Conservation (phyloP, 2,888 invertebrate genomes). For the Creontiades dilutus region DNA sequence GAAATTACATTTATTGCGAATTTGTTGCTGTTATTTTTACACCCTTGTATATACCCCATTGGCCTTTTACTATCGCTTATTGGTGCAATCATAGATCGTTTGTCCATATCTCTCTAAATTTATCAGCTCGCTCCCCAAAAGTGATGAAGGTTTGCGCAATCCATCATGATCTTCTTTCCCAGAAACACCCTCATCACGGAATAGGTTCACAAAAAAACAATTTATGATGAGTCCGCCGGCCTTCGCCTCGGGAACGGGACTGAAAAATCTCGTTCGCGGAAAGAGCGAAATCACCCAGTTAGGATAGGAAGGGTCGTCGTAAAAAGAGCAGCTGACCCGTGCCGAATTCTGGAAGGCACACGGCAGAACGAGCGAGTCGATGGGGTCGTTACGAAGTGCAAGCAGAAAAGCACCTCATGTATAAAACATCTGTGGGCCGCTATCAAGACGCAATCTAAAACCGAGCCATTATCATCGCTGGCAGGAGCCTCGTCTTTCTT, state of each 20-base stretch:
- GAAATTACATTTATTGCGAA: no score
- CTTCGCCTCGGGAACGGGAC: not conserved
- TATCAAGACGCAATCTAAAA: constrained; percentile 48
- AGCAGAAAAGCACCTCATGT: constrained; percentile 51
- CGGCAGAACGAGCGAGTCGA: constrained; percentile 47
- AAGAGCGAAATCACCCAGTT: not conserved
- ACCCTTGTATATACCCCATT: no score
- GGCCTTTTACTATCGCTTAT: no score
- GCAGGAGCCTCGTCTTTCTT: not conserved
- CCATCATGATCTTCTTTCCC: not conserved
- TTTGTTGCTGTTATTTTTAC: no score
- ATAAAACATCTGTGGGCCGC: constrained; percentile 23
- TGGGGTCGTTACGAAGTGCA: constrained; percentile 48
- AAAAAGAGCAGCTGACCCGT: constrained; percentile 37
- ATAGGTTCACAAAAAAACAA: not conserved
- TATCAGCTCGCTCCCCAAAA: no score
- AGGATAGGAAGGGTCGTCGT: not conserved
- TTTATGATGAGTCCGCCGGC: constrained; percentile 14
- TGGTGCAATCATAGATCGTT: no score
- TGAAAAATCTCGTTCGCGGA: constrained; percentile 9
- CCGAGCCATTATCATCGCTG: constrained; percentile 41
- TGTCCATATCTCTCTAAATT: no score
- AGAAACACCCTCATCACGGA: not conserved
- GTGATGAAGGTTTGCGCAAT: no score
- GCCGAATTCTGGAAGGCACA: constrained; percentile 35